phyloP scores from a whole-genome alignment of 2,113 vertebrate species.

The Alethe diademata region DNA sequence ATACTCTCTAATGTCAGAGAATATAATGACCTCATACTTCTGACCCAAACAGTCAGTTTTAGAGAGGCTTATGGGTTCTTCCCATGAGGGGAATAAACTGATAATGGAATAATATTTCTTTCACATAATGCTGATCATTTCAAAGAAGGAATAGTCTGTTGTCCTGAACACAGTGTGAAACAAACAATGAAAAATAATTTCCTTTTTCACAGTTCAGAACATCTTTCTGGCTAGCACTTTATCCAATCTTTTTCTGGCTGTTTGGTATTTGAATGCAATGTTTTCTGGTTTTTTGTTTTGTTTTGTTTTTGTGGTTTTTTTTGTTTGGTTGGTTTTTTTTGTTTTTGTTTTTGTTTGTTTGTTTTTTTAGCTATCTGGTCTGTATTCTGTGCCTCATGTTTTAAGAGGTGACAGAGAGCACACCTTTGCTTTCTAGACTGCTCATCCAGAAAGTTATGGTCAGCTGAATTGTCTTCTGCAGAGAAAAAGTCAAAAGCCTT shows the following conservation, averaged over 20 bases:
- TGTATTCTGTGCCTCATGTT: neutral
- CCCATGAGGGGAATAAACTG: neutral
- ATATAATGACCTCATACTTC: neutral
- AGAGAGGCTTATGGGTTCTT: neutral
- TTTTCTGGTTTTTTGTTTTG: neutral
- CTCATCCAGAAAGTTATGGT: neutral
- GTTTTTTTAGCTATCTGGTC: neutral
- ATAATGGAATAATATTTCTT: constrained; percentile 23
- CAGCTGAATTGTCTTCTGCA: neutral
- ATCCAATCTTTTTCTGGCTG: neutral
- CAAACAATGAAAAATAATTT: neutral
- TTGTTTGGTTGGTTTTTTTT: neutral
- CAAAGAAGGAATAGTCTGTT: neutral
- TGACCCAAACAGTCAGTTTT: neutral
- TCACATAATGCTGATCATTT: neutral
- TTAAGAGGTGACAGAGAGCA: neutral
- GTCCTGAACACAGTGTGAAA: neutral
- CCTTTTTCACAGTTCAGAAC: neutral
- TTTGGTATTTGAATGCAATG: neutral
- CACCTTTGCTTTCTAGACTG: neutral
- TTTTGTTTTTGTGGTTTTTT: no score
- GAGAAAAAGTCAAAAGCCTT: neutral
- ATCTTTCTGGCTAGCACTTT: neutral
- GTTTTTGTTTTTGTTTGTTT: neutral
- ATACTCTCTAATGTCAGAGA: neutral